Percentiles rank a stretch among this genome's conserved stretches.
These are phyloP conservation scores for Zosterops pallidus DNA, from an alignment of 2,113 vertebrate genomes.

Conservation along the genomic window DNA sequence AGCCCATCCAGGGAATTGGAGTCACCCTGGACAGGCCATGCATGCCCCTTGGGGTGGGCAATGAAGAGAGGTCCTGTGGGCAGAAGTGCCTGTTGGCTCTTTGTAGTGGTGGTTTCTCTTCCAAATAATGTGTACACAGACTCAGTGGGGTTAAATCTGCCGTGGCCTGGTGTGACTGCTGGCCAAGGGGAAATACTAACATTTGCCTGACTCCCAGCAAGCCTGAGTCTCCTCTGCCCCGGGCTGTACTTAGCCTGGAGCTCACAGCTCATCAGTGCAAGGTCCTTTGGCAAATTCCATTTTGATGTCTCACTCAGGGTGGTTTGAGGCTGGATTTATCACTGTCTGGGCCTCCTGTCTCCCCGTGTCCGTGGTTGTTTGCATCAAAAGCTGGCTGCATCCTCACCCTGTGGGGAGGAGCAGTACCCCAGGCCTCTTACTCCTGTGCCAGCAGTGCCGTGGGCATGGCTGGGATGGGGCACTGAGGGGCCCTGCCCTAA, in stretches of 20 bases:
- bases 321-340: not conserved
- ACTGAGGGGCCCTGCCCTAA: not conserved
- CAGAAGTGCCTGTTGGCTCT: not conserved
- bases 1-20: not conserved
- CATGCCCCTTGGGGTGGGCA: not conserved
- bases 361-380: not conserved
- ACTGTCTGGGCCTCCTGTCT: not conserved
- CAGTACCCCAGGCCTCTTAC: not conserved
- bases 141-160: not conserved
- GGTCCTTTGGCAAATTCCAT: slow-evolving; percentile 5
- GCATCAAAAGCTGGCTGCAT: not conserved
- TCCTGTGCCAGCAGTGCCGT: not conserved
- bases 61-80: not conserved
- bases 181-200: not conserved
- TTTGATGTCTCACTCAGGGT: not conserved
- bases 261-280: not conserved
- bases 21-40: not conserved
- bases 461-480: not conserved
- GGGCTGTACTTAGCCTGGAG: not conserved
- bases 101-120: not conserved
- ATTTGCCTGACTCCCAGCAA: not conserved
- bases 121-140: fast-evolving
- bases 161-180: not conserved
- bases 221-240: not conserved
- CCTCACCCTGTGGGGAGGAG: not conserved